Base-by-base conservation (phyloP, 2,888 invertebrate genomes). In the Pteria penguin region DNA sequence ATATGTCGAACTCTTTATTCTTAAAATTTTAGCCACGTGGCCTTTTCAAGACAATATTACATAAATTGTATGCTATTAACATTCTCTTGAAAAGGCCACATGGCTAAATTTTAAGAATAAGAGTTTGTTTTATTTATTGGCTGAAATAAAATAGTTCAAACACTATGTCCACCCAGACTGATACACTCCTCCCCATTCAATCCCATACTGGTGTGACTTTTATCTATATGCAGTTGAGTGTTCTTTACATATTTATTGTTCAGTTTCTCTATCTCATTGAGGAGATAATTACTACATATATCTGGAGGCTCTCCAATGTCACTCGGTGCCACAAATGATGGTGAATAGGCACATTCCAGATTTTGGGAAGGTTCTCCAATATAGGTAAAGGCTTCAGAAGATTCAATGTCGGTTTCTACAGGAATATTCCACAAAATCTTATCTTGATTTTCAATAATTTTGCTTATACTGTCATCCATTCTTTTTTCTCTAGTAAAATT, bases 401-500 rank as follows among this genome's bases (percentile, higher is more conserved):
- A 18, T 18, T 45, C 45, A 45, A 45, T 45, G 45, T 45, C 18
- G 8, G 45, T 8, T 14, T 45, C 18, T 8, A 45, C 11, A 45
- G 45, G 45, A 45, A 45, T 45, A 18, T 45, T 45, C 45, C 45
- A 45, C 11, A 45, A 14, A 45, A 18, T 8, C 8, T 18, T 18
- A 18, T 45, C 45, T 45, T 8, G 45, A 45, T 45, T 8, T 18
- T 45, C 45, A 8, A 65, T 45, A 4, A 65, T 31, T 26, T 65
- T 36, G n/a, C 33, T 65, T 26, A 65, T 68, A 26, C 68, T 68
- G 45, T 45, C 45, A 4, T 29, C 31, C 14, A 22, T 31, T 5
- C 57, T 32, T 14, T 8, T 8, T 1, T 29, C 8, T 24, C 2
- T 22, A 22, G 8, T 22, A n/a, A n/a, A n/a, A n/a, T n/a, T n/a